Percentiles rank a stretch among this genome's conserved stretches.
phyloP scores from a whole-genome alignment of 2,113 vertebrate species.

The Eubucco bourcierii region DNA sequence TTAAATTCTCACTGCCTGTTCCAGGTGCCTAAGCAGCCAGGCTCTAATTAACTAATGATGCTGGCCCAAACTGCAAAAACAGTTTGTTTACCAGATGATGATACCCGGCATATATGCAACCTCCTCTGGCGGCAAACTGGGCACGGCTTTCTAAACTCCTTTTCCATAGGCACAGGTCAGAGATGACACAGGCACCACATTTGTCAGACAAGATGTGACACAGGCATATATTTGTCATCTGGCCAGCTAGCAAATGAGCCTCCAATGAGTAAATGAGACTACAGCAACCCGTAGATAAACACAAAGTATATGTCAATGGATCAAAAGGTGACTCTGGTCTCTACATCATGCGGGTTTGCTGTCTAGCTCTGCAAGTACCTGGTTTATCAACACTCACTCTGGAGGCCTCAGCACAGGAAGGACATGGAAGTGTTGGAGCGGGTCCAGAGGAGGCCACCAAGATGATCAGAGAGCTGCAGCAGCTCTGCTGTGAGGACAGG shows the following conservation, averaged over 20 bases:
- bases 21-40: conserved; percentile 55
- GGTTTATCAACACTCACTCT: conserved; percentile 16
- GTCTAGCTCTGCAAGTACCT: not conserved
- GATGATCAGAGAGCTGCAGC: too few species aligned
- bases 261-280: not conserved
- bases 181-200: not conserved
- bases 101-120: not conserved
- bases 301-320: not conserved
- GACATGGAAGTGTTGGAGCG: too few species aligned
- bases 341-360: not conserved
- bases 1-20: conserved; percentile 54
- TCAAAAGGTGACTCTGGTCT: not conserved
- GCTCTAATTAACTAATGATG: conserved; percentile 66
- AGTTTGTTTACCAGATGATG: conserved; percentile 14
- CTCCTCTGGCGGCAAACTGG: not conserved
- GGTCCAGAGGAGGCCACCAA: too few species aligned
- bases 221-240: not conserved
- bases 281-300: not conserved
- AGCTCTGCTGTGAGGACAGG: too few species aligned
- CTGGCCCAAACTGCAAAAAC: conserved; percentile 26
- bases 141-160: not conserved
- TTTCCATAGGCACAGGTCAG: not conserved
- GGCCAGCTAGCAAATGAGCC: not conserved
- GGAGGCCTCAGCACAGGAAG: too few species aligned
- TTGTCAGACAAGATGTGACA: not conserved